Conservation (phyloP, 1,140 invertebrate species). For the Orchestia grillus region DNA sequence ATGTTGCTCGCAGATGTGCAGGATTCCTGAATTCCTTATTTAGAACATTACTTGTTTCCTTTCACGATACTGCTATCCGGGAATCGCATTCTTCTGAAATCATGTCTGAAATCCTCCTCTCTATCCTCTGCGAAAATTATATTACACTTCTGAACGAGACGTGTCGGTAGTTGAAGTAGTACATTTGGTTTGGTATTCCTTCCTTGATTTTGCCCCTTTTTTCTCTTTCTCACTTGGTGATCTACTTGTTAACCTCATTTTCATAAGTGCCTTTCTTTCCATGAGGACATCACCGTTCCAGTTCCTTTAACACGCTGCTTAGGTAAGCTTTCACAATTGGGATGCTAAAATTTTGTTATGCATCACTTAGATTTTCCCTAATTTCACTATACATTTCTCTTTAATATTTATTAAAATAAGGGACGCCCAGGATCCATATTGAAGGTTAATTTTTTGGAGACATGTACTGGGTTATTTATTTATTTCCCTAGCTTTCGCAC, state of each 20-base stretch:
- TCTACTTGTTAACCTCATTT: not conserved
- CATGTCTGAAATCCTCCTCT: not conserved
- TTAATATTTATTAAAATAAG: too few species aligned
- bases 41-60: too few species aligned
- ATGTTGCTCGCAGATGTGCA: not conserved
- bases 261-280: not conserved
- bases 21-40: not conserved
- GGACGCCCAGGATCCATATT: too few species aligned
- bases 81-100: not conserved
- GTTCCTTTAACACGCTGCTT: not conserved
- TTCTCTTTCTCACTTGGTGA: not conserved
- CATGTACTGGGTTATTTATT: too few species aligned
- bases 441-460: too few species aligned
- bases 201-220: not conserved
- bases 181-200: not conserved
- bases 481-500: too few species aligned
- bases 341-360: too few species aligned
- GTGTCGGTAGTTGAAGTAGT: too few species aligned
- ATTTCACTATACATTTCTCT: not conserved
- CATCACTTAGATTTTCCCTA: not conserved
- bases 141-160: not conserved
- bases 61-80: too few species aligned
- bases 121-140: not conserved
- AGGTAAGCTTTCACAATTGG: not conserved
- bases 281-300: not conserved